Evolutionary conservation across 2,797 vertebrate genomes (phyloP), one percentile per base, ranked within the genome.

Genomic region (Artibeus lituratus): DNA sequence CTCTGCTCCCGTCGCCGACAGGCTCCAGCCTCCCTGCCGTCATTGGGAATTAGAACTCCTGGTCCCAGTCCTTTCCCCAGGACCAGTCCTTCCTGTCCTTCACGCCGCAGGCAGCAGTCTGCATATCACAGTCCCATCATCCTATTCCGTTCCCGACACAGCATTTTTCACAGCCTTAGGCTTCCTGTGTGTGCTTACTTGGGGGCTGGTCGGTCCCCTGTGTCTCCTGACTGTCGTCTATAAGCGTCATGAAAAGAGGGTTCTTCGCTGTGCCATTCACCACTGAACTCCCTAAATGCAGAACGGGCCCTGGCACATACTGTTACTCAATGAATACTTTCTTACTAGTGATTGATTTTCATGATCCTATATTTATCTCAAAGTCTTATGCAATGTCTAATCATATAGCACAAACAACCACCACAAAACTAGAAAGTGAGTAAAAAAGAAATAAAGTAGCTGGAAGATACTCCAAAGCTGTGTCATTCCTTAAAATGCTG

Each of bases 121-220:
- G 24, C 15, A 5, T 4, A 4, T n/a, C 59, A 3, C 65, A 18
- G 2, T 5, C 24, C 49, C 0, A 2, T n/a, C 16, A 18, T 44
- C 39, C 42, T 10, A 7, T 49, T 69, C 65, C 14, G 19, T 55
- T 62, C 49, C 57, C 57, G 53, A 19, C 15, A 16, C 10, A 4
- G 55, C 5, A 3, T 12, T 18, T 44, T 37, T 51, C 16, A 39
- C 5, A 2, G 70, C 76, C 47, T 42, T 21, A 72, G 59, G 69
- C 19, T 69, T 49, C 69, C n/a, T 37, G 19, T 51, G 65, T 78
- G n/a, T 14, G 9, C 47, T 86, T 59, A 15, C 22, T 62, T 4
- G 1, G 90, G 83, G 44, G 14, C 7, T 39, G 8, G 35, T 0
- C 32, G 29, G 29, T 35, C 62, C 70, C 12, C 5, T 0, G 26